phyloP scores from a whole-genome alignment of 2,113 vertebrate species.

The Eubucco bourcierii region DNA sequence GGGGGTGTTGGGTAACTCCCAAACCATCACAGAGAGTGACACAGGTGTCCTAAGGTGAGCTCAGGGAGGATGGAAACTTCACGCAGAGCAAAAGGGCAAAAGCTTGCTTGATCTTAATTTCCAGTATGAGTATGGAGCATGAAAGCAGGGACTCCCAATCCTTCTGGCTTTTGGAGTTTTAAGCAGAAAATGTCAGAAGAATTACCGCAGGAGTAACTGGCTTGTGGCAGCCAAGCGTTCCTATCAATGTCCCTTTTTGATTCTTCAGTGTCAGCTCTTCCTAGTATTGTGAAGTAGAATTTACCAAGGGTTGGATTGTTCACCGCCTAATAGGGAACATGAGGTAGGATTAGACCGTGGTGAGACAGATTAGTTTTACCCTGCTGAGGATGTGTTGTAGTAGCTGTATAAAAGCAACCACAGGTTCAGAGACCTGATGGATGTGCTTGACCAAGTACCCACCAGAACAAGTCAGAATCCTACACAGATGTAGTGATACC shows the following conservation, averaged over 20 bases:
- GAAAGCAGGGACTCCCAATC: neutral
- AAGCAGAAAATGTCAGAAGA: neutral
- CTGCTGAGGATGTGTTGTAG: neutral
- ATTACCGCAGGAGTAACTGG: neutral
- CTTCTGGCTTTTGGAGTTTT: neutral
- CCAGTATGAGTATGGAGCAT: rapidly evolving
- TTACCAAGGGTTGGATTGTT: neutral
- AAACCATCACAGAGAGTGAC: no score
- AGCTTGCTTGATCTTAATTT: neutral
- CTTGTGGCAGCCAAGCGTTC: neutral
- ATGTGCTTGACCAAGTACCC: neutral
- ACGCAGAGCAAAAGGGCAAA: neutral
- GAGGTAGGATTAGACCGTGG: neutral
- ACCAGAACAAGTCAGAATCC: neutral
- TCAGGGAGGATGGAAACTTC: neutral
- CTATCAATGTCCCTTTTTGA: rapidly evolving
- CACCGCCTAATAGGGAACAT: neutral
- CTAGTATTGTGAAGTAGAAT: neutral
- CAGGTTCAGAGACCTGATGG: neutral
- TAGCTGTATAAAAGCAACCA: neutral
- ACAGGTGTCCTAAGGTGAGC: neutral
- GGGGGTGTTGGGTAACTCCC: no score
- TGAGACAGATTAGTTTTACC: neutral
- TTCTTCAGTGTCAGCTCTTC: neutral
- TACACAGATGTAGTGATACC: rapidly evolving